phyloP scores from a whole-genome alignment of 2,888 invertebrate genomes.

The Sphinx pinastri region DNA sequence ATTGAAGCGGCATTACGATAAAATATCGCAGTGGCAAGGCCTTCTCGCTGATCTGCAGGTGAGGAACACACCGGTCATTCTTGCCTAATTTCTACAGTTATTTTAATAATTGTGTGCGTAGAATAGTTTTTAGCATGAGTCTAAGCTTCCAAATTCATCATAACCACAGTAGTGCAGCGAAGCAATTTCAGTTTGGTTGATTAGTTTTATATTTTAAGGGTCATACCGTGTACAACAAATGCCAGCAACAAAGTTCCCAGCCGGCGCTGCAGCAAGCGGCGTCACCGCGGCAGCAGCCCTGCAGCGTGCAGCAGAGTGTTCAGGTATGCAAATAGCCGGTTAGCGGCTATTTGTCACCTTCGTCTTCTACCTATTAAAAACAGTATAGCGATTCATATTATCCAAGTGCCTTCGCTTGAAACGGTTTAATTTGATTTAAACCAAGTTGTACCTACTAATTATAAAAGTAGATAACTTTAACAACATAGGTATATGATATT shows the following conservation, averaged over 20 bases:
- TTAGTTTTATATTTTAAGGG: slow-evolving; percentile 51
- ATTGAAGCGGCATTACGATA: slow-evolving; percentile 94
- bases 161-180: too few species aligned
- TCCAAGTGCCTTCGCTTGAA: too few species aligned
- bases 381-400: too few species aligned
- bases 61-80: neutral
- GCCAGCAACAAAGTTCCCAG: slow-evolving; percentile 60
- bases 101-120: too few species aligned
- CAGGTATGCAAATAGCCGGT: slow-evolving; percentile 23
- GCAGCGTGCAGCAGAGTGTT: slow-evolving; percentile 62
- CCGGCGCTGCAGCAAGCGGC: slow-evolving; percentile 68
- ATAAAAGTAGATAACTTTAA: too few species aligned
- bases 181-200: neutral
- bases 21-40: slow-evolving; percentile 95
- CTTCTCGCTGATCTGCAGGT: slow-evolving; percentile 90
- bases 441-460: too few species aligned
- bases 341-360: neutral
- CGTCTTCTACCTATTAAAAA: neutral
- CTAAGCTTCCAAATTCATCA: too few species aligned
- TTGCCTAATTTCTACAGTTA: too few species aligned
- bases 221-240: slow-evolving; percentile 78
- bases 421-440: too few species aligned
- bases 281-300: slow-evolving; percentile 61
- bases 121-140: too few species aligned
- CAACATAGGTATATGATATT: too few species aligned